Conservation (phyloP, 2,888 invertebrate species). For the Netelia fuscicornis region DNA sequence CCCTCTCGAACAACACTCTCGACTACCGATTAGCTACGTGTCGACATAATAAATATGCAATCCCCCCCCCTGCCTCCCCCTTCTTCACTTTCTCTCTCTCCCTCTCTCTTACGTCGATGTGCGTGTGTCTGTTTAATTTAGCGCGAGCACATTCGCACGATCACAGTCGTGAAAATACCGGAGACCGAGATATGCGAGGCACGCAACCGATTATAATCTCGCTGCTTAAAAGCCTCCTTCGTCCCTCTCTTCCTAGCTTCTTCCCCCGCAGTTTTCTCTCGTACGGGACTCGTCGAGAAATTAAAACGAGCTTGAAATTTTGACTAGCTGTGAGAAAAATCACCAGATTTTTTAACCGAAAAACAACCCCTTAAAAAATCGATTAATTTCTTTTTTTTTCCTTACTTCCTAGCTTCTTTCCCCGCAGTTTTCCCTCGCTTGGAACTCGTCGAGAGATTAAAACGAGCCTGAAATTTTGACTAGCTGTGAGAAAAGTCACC, state of each 20-base stretch:
- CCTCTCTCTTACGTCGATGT: background rate
- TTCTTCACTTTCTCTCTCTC: too few relatives aligned
- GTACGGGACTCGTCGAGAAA: background rate
- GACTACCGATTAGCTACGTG: slow-evolving; percentile 60
- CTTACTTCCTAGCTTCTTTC: background rate
- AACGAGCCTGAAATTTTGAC: slow-evolving; percentile 24
- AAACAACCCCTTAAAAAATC: too few relatives aligned
- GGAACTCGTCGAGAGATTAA: slow-evolving; percentile 3
- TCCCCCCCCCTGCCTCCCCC: too few relatives aligned
- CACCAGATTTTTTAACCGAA: background rate
- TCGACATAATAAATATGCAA: slow-evolving; percentile 54
- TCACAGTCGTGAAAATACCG: slow-evolving; percentile 69
- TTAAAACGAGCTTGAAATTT: slow-evolving; percentile 30
- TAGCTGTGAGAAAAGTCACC: background rate
- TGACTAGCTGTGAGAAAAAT: background rate
- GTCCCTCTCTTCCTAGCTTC: slow-evolving; percentile 6
- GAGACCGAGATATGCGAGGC: slow-evolving; percentile 72
- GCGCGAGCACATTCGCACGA: slow-evolving; percentile 47
- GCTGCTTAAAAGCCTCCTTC: slow-evolving; percentile 22
- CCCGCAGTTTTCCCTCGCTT: background rate
- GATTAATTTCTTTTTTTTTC: too few relatives aligned
- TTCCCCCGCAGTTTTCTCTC: background rate
- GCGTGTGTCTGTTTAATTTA: background rate
- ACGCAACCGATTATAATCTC: slow-evolving; percentile 78
- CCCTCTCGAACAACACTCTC: slow-evolving; percentile 43